Base-by-base conservation (phyloP, 1,140 invertebrate species). In the Trigoniulus corallinus region DNA sequence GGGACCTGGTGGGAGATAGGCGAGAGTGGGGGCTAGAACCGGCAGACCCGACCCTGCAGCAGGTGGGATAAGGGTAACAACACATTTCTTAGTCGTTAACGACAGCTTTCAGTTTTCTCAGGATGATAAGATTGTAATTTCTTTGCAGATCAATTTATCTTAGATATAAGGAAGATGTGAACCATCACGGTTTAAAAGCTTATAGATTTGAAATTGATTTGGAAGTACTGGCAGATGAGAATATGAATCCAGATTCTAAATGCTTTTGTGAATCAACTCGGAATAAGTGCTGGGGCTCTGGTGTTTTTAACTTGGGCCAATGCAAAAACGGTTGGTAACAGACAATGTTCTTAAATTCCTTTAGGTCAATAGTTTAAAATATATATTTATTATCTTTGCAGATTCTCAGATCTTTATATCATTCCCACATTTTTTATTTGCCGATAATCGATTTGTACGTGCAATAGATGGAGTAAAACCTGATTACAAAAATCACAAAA, bases 401-500 rank as follows among this genome's bases (percentile, higher is more conserved):
- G 15, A 34, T 7, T 7, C 29, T 34, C 29, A 7, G 15, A 29
- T 58, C 37, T 80, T 82, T 1, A 62, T 88, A 0, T 88, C 87
- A 15, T 85, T 82, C 60, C 88, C 88, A 1, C 88, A 94, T 64
- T 93, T 91, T 64, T 79, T 81, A 59, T 71, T 82, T 52, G 74
- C 77, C 1, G 81, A 84, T 57, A 71, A 77, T 1, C 62, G 68
- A 0, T 67, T 88, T 3, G 61, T 76, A 39, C 67, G 78, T 39
- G 73, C 74, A 37, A 71, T 91, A 0, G 74, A 77, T 21, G 88
- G 88, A 18, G 62, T 86, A 10, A 57, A 68, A 2, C 86, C 88
- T 0, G 67, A 75, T 49, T 63, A 70, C 45, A 67, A 78, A 23
- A 60, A 74, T 48, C 86, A 91, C 64, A 75, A 80, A 56, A 80